These are phyloP conservation scores for Opisthograptis luteolata DNA, from an alignment of 2,888 invertebrate genomes.

Conservation along the genomic window DNA sequence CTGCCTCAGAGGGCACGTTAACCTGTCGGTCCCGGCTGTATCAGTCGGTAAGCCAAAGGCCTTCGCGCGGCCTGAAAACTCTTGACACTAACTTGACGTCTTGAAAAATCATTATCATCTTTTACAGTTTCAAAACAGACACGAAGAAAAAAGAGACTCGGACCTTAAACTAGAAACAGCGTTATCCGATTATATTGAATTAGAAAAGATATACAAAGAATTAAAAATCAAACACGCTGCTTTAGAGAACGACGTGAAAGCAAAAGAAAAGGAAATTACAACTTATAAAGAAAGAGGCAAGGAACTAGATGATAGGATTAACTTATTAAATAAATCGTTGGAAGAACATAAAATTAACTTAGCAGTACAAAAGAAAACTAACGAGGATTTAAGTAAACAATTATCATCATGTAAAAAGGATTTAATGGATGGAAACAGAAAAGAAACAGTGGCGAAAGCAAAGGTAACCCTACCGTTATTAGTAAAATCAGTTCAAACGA, in stretches of 20 bases:
- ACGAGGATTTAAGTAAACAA: conserved; percentile 62
- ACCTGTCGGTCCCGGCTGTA: too few species aligned
- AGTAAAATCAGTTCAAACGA: too few species aligned
- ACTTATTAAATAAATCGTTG: conserved; percentile 51
- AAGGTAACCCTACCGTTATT: conserved; percentile 45
- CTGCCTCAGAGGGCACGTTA: too few species aligned
- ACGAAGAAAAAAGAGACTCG: conserved; percentile 79
- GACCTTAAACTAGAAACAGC: conserved; percentile 83
- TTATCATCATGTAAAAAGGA: conserved; percentile 63
- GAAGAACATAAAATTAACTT: conserved; percentile 66
- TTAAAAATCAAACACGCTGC: conserved; percentile 48
- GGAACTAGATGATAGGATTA: conserved; percentile 56
- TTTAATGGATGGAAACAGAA: conserved; percentile 58
- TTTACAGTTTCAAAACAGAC: conserved; percentile 61
- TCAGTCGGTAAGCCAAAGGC: too few species aligned
- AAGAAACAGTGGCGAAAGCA: conserved; percentile 73
- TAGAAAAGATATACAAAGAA: conserved; percentile 71
- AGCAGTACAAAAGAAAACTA: conserved; percentile 62
- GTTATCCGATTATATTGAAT: conserved; percentile 78
- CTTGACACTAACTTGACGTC: too few species aligned
- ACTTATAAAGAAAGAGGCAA: conserved; percentile 69
- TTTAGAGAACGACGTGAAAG: conserved; percentile 60
- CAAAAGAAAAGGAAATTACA: conserved; percentile 73
- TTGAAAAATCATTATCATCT: too few species aligned
- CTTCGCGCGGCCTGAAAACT: too few species aligned